Evolutionary conservation across 1,140 invertebrate species (phyloP).

Genomic region (Drosophila insularis): DNA sequence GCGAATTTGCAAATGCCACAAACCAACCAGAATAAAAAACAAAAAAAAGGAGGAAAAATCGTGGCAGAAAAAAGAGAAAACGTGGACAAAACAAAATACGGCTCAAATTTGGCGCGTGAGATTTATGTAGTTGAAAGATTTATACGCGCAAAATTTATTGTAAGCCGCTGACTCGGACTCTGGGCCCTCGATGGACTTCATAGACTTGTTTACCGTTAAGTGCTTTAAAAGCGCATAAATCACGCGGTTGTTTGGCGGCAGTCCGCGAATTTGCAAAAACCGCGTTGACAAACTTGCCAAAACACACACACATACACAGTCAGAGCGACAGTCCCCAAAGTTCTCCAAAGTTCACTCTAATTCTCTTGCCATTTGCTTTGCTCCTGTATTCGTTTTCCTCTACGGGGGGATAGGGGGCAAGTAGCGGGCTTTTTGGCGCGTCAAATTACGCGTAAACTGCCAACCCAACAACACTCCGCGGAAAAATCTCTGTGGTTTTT

Average conservation of each 20-base stretch:
- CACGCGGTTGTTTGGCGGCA: slow-evolving; percentile 69
- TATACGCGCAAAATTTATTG: slow-evolving; percentile 74
- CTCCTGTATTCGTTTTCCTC: not conserved
- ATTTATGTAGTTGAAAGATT: slow-evolving; percentile 81
- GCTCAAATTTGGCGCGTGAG: slow-evolving; percentile 74
- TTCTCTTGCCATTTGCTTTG: slow-evolving; percentile 21
- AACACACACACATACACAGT: slow-evolving; percentile 22
- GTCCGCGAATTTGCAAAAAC: slow-evolving; percentile 43
- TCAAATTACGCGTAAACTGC: slow-evolving; percentile 77
- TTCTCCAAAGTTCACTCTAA: not conserved
- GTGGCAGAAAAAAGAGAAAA: slow-evolving; percentile 14
- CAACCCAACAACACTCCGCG: slow-evolving; percentile 44
- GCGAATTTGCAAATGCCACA: slow-evolving; percentile 39
- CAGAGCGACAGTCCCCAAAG: slow-evolving; percentile 9
- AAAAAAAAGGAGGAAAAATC: slow-evolving; percentile 24
- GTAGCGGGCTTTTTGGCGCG: slow-evolving; percentile 59
- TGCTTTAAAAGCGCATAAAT: slow-evolving; percentile 81
- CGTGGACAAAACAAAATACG: slow-evolving; percentile 14
- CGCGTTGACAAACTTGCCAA: slow-evolving; percentile 72
- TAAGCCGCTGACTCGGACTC: slow-evolving; percentile 27
- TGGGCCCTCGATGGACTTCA: slow-evolving; percentile 60
- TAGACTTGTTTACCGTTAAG: slow-evolving; percentile 73
- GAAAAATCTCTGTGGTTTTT: slow-evolving; percentile 34
- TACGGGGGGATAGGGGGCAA: not conserved
- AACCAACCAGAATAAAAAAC: slow-evolving; percentile 4